Conservation (phyloP, 2,113 vertebrate species). For the Numenius arquata region DNA sequence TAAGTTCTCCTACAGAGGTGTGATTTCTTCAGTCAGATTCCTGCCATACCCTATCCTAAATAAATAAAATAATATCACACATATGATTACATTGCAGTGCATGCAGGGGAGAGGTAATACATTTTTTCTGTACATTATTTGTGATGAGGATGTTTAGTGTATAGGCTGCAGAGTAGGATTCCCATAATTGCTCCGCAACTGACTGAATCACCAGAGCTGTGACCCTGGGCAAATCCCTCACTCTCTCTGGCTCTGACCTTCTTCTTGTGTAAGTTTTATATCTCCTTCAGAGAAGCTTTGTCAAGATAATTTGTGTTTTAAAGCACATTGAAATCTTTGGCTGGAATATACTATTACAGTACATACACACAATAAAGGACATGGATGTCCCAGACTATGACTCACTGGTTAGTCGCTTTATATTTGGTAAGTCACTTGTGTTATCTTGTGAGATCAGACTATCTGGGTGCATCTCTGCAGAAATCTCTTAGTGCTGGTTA, state of each 20-base stretch:
- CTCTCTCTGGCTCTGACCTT: not conserved
- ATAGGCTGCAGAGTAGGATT: not conserved
- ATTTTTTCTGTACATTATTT: not conserved
- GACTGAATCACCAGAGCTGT: not conserved
- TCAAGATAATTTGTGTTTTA: slow-evolving; percentile 2
- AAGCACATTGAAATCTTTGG: not conserved
- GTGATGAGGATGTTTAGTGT: not conserved
- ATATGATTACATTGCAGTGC: not conserved
- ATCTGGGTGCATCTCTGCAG: not conserved
- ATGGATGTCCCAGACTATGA: not conserved
- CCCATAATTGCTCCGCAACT: not conserved
- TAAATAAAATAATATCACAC: slow-evolving; percentile 14
- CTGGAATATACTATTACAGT: not conserved
- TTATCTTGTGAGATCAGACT: not conserved
- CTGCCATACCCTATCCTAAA: not conserved
- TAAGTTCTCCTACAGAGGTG: not conserved
- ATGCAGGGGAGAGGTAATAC: not conserved
- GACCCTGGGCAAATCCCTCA: slow-evolving; percentile 5
- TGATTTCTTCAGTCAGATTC: not conserved
- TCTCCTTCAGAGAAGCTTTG: slow-evolving; percentile 9
- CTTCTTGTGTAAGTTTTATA: not conserved
- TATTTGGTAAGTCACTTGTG: not conserved
- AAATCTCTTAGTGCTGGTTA: not conserved
- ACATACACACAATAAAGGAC: not conserved
- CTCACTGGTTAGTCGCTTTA: not conserved